Evolutionary conservation across 2,113 vertebrate species (phyloP), one percentile per base, ranked within the genome.

Genomic region (Talpa occidentalis): DNA sequence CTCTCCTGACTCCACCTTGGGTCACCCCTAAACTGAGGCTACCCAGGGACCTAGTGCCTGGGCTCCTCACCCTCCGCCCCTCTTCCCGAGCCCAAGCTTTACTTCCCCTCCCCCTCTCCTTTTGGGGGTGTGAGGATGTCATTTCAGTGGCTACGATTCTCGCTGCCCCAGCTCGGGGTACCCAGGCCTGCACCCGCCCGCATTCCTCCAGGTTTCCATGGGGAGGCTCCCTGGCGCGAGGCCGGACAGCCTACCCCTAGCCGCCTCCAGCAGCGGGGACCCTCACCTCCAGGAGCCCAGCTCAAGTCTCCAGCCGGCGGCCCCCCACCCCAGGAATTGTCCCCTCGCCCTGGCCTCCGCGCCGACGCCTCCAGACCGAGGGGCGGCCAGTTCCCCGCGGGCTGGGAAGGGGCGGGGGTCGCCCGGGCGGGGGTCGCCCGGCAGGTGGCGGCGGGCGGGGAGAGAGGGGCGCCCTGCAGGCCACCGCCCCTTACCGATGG

Each of bases 401-500:
- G 52, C 80, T 14, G 69, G 35, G 77, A 22, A 2, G 32, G 28
- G 85, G 40, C 6, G 24, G 37, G 69, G 78, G 64, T 26, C 62
- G 49, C 9, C 56, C 10, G 30, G 60, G 60, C 6, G 24, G 37
- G 69, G 78, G 64, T 26, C 62, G 49, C 9, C 56, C 10, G 30
- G 60, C 35, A 52, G 54, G 72, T 62, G 66, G 90, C 10, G 30
- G 59, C 44, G 3, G 74, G 73, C 24, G 21, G 84, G n/a, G 24
- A 77, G 56, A 83, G 62, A 37, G 84, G 78, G 79, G 94, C 60
- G 52, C 76, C 92, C 72, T n/a, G 16, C 35, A 3, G 49, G 95
- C 91, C 96, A 42, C 95, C 93, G 95, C 95, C 87, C 94, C 98
- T 99, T 99, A 99, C 99, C 99, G 97, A 99, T 99, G 94, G 99